Percentiles rank a stretch among this genome's conserved stretches.
Conservation (phyloP, 2,888 invertebrate genomes). For the Xanthorhoe designata region DNA sequence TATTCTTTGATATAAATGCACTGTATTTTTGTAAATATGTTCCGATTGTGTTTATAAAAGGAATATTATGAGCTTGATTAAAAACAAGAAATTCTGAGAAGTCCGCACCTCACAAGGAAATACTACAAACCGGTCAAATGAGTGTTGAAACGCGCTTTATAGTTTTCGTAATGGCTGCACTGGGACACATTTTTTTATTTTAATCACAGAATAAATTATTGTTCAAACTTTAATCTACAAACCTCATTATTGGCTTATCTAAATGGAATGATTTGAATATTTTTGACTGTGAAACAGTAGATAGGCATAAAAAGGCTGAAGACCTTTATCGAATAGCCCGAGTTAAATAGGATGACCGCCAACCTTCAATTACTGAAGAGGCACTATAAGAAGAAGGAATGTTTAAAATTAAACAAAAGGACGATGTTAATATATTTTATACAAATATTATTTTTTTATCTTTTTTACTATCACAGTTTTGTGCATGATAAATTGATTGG, state of each 20-base stretch:
- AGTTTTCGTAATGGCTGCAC: constrained; percentile 21
- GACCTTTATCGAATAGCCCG: too few species aligned
- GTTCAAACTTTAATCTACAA: background rate
- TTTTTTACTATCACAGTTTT: too few species aligned
- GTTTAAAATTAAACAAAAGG: too few species aligned
- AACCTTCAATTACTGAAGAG: too few species aligned
- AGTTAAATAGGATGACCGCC: too few species aligned
- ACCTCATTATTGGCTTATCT: background rate
- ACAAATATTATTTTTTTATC: too few species aligned
- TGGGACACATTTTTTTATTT: constrained; percentile 19
- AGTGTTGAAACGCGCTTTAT: constrained; percentile 22
- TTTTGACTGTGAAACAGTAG: too few species aligned
- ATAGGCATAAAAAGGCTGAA: too few species aligned
- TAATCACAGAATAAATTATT: too few species aligned
- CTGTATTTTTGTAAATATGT: constrained; percentile 9
- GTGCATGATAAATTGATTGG: background rate
- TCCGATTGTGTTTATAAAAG: constrained; percentile 8
- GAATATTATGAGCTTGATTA: constrained; percentile 8
- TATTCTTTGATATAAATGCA: constrained; percentile 1
- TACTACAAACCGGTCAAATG: constrained; percentile 30
- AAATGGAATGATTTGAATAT: background rate
- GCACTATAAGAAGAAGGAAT: too few species aligned
- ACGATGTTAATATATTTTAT: too few species aligned
- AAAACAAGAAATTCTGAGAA: constrained; percentile 28
- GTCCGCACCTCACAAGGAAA: constrained; percentile 31